Conservation (phyloP, 2,113 vertebrate species). For the Mohoua ochrocephala region DNA sequence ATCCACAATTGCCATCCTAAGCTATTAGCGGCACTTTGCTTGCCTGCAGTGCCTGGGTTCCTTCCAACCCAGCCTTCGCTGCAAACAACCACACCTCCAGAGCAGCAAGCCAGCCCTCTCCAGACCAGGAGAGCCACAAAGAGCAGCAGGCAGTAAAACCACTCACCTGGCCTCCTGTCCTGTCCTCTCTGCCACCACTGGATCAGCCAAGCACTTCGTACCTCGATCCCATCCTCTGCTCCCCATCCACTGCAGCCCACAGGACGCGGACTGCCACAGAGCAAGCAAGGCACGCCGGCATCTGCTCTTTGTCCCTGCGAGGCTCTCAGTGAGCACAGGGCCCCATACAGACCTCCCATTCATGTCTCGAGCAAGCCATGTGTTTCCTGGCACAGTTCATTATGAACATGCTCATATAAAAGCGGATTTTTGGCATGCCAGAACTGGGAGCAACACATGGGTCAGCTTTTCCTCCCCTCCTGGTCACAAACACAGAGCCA, state of each 20-base stretch:
- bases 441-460: background rate
- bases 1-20: background rate
- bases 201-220: background rate
- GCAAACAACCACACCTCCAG: background rate
- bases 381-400: slow-evolving; percentile 45
- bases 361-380: background rate
- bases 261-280: background rate
- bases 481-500: background rate
- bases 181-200: background rate
- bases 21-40: background rate
- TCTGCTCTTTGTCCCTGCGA: background rate
- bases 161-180: background rate
- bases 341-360: slow-evolving; percentile 41
- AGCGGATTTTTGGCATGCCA: slow-evolving; percentile 33
- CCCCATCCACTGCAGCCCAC: background rate
- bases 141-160: background rate
- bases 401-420: slow-evolving; percentile 1
- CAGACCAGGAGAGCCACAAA: background rate
- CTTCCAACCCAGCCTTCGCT: background rate
- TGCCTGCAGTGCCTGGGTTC: background rate
- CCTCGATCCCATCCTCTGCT: background rate
- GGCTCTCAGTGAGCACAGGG: background rate
- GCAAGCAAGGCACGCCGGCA: rapidly evolving
- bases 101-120: background rate
- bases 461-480: background rate